Conservation (phyloP, 2,888 invertebrate genomes). For the Cyrtodaria siliqua region DNA sequence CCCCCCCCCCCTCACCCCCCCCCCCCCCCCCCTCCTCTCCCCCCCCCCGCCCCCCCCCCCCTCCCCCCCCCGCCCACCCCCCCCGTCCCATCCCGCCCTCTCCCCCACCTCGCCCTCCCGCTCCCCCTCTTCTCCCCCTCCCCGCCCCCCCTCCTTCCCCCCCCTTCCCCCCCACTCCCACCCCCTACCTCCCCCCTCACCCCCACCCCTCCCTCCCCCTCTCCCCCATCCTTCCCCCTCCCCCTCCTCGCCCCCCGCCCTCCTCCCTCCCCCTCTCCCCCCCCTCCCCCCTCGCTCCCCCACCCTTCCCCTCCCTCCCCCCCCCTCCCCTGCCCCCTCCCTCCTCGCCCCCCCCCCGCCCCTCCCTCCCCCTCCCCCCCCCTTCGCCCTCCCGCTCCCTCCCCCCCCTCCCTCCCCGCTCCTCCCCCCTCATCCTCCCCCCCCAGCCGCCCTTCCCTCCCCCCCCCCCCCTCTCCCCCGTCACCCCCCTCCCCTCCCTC, state of each 20-base stretch:
- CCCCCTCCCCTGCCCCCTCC: background rate
- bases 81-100: background rate
- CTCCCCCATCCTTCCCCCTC: slow-evolving; percentile 1
- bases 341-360: slow-evolving; percentile 1
- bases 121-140: slow-evolving; percentile 1
- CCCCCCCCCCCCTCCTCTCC: background rate
- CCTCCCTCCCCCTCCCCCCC: background rate
- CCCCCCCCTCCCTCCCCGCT: background rate
- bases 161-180: background rate
- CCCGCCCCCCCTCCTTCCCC: background rate
- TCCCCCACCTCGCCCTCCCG: background rate
- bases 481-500: slow-evolving; percentile 5
- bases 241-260: background rate
- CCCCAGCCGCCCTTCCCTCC: background rate
- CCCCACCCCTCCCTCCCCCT: background rate
- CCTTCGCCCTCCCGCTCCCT: background rate
- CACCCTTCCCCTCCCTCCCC: background rate
- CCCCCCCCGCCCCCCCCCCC: background rate
- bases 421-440: background rate
- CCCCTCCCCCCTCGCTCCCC: background rate
- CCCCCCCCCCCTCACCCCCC: too few relatives aligned
- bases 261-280: background rate
- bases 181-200: background rate
- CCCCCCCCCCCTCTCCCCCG: background rate
- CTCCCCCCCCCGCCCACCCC: too few relatives aligned